A percentile compares a stretch with the other conserved stretches of the same genome.
phyloP scores from a whole-genome alignment of 2,888 invertebrate species.

The Psococerastis gibbosa region DNA sequence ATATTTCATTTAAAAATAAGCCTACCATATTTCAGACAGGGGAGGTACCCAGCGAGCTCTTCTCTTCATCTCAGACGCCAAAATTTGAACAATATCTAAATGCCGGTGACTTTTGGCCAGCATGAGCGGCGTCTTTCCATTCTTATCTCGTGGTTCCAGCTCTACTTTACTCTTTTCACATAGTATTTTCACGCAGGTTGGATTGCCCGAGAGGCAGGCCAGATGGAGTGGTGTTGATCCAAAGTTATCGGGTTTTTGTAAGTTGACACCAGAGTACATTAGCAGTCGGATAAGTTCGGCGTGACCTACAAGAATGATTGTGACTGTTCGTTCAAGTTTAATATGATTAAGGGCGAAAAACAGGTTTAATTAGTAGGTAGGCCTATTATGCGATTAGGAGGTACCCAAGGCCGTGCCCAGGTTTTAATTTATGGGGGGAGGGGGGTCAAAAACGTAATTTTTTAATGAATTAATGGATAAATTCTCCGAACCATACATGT shows the following conservation, averaged over 20 bases:
- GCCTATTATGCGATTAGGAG: neutral
- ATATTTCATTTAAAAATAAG: no score
- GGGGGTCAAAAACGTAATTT: neutral
- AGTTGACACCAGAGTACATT: constrained; percentile 77
- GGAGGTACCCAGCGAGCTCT: constrained; percentile 76
- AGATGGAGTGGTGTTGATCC: constrained; percentile 82
- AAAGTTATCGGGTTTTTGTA: constrained; percentile 79
- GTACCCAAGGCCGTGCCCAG: no score
- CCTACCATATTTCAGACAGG: constrained; percentile 61
- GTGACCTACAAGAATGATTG: constrained; percentile 33
- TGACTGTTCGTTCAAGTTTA: neutral
- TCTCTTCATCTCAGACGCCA: constrained; percentile 59
- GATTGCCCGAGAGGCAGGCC: constrained; percentile 73
- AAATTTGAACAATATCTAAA: constrained; percentile 59
- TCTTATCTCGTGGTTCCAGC: constrained; percentile 70
- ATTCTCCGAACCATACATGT: no score
- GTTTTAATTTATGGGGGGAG: no score
- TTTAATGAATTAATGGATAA: no score
- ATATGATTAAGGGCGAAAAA: neutral
- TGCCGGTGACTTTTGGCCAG: constrained; percentile 77
- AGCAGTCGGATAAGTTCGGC: constrained; percentile 70
- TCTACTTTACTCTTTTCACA: constrained; percentile 85
- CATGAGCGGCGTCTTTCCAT: constrained; percentile 81
- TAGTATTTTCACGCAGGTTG: constrained; percentile 66
- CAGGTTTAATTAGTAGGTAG: neutral